A percentile compares a stretch with the other conserved stretches of the same genome.
These are phyloP conservation scores for Octonoba sinensis DNA, from an alignment of 2,888 invertebrate species.

Conservation along the genomic window DNA sequence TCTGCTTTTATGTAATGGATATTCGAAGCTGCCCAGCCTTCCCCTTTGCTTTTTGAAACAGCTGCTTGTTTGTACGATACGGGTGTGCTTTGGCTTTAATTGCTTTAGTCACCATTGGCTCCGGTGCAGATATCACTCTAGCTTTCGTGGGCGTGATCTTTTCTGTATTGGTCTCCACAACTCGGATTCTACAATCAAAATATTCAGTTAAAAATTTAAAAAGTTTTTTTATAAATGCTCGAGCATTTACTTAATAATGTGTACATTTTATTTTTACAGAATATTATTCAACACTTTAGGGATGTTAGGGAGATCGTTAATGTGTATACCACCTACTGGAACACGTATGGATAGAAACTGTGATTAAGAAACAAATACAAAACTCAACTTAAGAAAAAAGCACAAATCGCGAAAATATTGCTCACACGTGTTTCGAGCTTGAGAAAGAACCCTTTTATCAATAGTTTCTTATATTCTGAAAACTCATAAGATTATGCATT, in stretches of 20 bases:
- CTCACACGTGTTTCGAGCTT: no score
- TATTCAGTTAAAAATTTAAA: neutral
- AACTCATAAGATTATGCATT: no score
- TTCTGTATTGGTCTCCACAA: conserved; percentile 28
- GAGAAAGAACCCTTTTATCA: no score
- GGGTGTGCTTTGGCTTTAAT: conserved; percentile 30
- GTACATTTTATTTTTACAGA: no score
- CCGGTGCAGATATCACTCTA: conserved; percentile 10
- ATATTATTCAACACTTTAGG: no score
- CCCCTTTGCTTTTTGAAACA: conserved; percentile 28
- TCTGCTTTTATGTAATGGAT: conserved; percentile 29
- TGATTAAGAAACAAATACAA: no score
- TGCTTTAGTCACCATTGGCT: conserved; percentile 21
- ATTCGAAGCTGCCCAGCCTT: conserved; percentile 54
- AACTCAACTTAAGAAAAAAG: no score
- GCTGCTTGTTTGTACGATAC: conserved; percentile 39
- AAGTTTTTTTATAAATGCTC: neutral
- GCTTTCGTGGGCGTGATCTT: conserved; percentile 37
- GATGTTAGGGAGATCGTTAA: no score
- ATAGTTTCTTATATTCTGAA: no score
- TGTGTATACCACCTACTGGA: no score
- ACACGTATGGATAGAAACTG: no score
- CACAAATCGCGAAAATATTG: no score
- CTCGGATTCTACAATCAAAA: conserved; percentile 26
- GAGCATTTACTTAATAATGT: neutral